Percentiles rank a stretch among this genome's conserved stretches.
Evolutionary conservation across 2,888 invertebrate species (phyloP).

Genomic region (Norana najaformis): DNA sequence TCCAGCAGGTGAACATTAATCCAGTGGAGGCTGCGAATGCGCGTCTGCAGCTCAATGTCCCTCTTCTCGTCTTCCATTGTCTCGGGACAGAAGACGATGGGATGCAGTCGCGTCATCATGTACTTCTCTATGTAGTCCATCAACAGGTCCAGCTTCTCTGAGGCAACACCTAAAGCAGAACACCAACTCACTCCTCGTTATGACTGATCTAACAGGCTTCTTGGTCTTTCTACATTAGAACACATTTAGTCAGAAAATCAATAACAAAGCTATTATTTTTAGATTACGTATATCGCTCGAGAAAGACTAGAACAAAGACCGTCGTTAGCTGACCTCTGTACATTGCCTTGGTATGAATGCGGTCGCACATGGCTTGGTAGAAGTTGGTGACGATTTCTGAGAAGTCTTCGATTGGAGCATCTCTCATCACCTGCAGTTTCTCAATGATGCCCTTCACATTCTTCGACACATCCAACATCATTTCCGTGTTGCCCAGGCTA

Average conservation of each 20-base stretch:
- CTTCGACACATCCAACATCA: slow-evolving; percentile 67
- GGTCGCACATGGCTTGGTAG: slow-evolving; percentile 77
- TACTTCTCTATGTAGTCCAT: slow-evolving; percentile 90
- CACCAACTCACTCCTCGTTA: background rate
- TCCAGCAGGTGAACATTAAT: slow-evolving; percentile 91
- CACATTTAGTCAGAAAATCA: background rate
- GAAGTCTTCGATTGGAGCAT: slow-evolving; percentile 66
- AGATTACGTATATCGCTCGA: background rate
- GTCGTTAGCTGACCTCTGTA: slow-evolving; percentile 59
- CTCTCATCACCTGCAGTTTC: slow-evolving; percentile 62
- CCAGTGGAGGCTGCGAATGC: slow-evolving; percentile 94
- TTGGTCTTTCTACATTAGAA: background rate
- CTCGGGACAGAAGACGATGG: slow-evolving; percentile 82
- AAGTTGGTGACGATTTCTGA: slow-evolving; percentile 88
- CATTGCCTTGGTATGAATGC: slow-evolving; percentile 68
- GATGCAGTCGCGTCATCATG: slow-evolving; percentile 86
- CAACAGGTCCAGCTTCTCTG: slow-evolving; percentile 78
- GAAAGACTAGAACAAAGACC: background rate
- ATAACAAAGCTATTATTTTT: background rate
- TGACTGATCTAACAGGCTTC: background rate
- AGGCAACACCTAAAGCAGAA: slow-evolving; percentile 66
- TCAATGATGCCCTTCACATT: slow-evolving; percentile 66
- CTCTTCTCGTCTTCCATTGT: slow-evolving; percentile 84
- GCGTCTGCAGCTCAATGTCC: slow-evolving; percentile 87
- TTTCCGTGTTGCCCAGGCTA: slow-evolving; percentile 56